A percentile compares a stretch with the other conserved stretches of the same genome.
Conservation (phyloP, 2,888 invertebrate species). For the Escarpia spicata region DNA sequence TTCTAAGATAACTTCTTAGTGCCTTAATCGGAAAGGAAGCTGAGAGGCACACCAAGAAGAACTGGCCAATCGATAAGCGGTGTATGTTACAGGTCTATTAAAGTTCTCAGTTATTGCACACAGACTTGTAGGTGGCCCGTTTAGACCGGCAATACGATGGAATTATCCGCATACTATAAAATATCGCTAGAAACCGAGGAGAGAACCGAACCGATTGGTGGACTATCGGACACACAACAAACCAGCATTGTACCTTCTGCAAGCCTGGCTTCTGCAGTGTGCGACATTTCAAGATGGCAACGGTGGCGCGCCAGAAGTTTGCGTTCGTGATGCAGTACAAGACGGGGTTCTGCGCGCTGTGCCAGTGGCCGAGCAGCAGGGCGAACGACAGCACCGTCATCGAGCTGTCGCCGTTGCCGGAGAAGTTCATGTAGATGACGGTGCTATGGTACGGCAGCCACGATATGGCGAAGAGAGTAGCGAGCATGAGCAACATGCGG, state of each 20-base stretch:
- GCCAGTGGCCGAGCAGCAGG: constrained; percentile 42
- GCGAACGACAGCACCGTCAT: constrained; percentile 37
- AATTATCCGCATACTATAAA: too few species aligned
- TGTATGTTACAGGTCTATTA: too few species aligned
- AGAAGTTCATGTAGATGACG: constrained; percentile 13
- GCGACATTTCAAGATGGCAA: constrained; percentile 17
- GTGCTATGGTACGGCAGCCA: constrained; percentile 73
- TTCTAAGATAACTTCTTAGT: too few species aligned
- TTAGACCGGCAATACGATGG: background rate
- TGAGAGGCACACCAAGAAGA: too few species aligned
- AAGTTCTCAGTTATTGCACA: too few species aligned
- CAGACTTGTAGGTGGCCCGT: too few species aligned
- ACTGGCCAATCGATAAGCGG: too few species aligned
- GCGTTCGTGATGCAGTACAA: constrained; percentile 44
- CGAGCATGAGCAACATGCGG: constrained; percentile 78
- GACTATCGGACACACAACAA: background rate
- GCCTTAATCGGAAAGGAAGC: too few species aligned
- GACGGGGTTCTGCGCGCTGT: constrained; percentile 44
- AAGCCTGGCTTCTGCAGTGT: background rate
- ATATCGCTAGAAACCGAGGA: too few species aligned
- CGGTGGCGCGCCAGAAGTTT: constrained; percentile 35
- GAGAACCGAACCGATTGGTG: too few species aligned
- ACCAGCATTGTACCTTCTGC: background rate
- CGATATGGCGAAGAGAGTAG: constrained; percentile 79
- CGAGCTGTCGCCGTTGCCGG: background rate